These are phyloP conservation scores for Atherix ibis DNA, from an alignment of 2,888 invertebrate genomes.

Conservation along the genomic window DNA sequence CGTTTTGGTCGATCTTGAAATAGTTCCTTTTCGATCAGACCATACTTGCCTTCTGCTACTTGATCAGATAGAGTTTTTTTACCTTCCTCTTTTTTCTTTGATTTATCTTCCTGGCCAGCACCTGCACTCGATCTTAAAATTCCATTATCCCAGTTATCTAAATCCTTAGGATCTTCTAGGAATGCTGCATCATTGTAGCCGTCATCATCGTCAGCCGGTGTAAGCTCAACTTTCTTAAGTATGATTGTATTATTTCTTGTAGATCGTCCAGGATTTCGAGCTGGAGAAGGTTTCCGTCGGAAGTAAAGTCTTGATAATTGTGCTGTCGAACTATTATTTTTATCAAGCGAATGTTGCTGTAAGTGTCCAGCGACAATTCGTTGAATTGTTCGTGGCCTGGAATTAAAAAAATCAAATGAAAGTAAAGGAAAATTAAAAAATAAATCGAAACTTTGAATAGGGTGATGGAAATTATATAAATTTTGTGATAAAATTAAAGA, in stretches of 20 bases:
- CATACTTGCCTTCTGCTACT: slow-evolving; percentile 81
- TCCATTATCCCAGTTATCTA: slow-evolving; percentile 45
- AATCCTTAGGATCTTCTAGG: slow-evolving; percentile 26
- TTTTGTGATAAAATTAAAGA: too few species aligned
- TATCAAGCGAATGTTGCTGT: slow-evolving; percentile 22
- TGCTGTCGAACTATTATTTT: slow-evolving; percentile 13
- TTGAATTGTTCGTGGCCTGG: slow-evolving; percentile 41
- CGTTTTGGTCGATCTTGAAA: slow-evolving; percentile 53
- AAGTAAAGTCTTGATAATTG: slow-evolving; percentile 14
- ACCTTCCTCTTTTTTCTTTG: slow-evolving; percentile 43
- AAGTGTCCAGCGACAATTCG: slow-evolving; percentile 55
- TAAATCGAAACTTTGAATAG: slow-evolving; percentile 1
- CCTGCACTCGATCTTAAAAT: slow-evolving; percentile 54
- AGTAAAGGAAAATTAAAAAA: background rate
- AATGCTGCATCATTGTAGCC: slow-evolving; percentile 22
- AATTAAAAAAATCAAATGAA: slow-evolving; percentile 9
- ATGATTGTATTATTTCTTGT: slow-evolving; percentile 3
- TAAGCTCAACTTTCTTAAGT: slow-evolving; percentile 1
- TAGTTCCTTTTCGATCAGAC: slow-evolving; percentile 71
- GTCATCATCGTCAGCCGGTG: slow-evolving; percentile 9
- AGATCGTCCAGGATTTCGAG: slow-evolving; percentile 15
- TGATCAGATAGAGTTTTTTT: slow-evolving; percentile 78
- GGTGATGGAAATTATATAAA: too few species aligned
- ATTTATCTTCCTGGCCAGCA: slow-evolving; percentile 41
- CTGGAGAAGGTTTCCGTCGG: slow-evolving; percentile 14